Base-by-base conservation (phyloP, 2,113 vertebrate species). In the Pollachius pollachius region DNA sequence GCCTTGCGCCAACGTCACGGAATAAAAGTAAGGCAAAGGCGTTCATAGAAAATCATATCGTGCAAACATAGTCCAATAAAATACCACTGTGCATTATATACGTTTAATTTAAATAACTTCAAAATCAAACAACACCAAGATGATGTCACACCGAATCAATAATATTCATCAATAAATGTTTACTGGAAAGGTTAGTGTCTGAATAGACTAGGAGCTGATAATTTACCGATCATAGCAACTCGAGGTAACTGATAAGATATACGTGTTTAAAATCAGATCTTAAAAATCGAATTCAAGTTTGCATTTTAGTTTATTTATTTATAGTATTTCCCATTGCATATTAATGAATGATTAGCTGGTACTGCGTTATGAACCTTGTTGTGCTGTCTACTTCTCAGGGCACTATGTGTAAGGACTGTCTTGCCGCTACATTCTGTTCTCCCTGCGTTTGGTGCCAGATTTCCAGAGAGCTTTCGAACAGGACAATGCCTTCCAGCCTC, bases 1-100 rank as follows among this genome's bases (percentile, higher is more conserved):
- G 86, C 87, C 17, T 87, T 93, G 90, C 65, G 92, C 3, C 68
- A 91, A 1, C 89, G 88, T 21, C 92, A 92, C 4, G 86, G 83
- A 62, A 93, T 93, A 71, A 8, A 21, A 21, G 58, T 60, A 18
- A 60, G 58, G 12, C 41, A 6, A 48, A 12, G 5, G 12, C 8
- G 41, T 48, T 48, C 2, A 48, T 48, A 13, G 41, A 48, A 48
- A 48, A 48, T 48, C 41, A 48, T 48, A 48, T 48, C 41, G 12
- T 48, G 2, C 41, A 48, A 13, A 48, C 11, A 48, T 48, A 48
- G 41, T 2, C 41, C 41, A 9, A 48, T 48, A 7, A 34, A 34
- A 48, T 48, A 48, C 41, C 41, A 48, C 41, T 60, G 17, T 18
- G 17, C 5, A 19, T 15, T 19, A 11, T 23, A 21, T 6, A 18